Base-by-base conservation (phyloP, 2,888 invertebrate genomes). In the Orthonevra nobilis region DNA sequence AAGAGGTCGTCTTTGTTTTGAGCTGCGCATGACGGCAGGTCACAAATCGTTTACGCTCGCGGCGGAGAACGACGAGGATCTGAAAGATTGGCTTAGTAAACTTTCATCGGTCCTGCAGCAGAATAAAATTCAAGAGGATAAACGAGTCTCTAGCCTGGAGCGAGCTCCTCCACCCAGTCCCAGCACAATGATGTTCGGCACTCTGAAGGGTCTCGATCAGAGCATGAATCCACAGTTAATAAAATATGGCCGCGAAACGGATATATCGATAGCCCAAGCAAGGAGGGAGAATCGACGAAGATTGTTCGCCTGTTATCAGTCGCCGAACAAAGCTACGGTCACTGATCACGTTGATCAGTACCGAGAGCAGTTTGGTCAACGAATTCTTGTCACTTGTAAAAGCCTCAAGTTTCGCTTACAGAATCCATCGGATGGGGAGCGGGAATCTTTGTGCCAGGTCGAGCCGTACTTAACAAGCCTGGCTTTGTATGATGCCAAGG, bases 381-480 rank as follows among this genome's bases (percentile, higher is more conserved):
- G 96, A 85, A 92, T 97, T 83, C 90, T 96, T 86, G 90, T 97
- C 63, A 93, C 93, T 86, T 96, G 96, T 88, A 94, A 96, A 85
- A 94, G 93, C 84, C 91, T 97, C 82, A 93, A 92, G 86, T 96
- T 97, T 89, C 92, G 95, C 81, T 90, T 97, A 82, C 97, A 96
- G 90, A 81, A 83, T 0, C 91, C 94, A 82, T 93, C 94, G 58
- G 92, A 92, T 28, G 82, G 83, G 66, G 95, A 94, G 58, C 93
- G 92, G 81, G 94, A 95, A 82, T 90, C 93, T 56, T 86, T 94
- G 63, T 93, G 93, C 85, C 88, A 89, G 81, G 85, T 98, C 58
- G 99, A 99, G 87, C 98, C 99, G 0, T 98, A 98, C 89, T 95
- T 95, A 86, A 94, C 97, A 14, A 93, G 94, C 46, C 89, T 99